Percentiles rank a stretch among this genome's conserved stretches.
Evolutionary conservation across 2,113 vertebrate genomes (phyloP).

Genomic region (Cettia cetti): DNA sequence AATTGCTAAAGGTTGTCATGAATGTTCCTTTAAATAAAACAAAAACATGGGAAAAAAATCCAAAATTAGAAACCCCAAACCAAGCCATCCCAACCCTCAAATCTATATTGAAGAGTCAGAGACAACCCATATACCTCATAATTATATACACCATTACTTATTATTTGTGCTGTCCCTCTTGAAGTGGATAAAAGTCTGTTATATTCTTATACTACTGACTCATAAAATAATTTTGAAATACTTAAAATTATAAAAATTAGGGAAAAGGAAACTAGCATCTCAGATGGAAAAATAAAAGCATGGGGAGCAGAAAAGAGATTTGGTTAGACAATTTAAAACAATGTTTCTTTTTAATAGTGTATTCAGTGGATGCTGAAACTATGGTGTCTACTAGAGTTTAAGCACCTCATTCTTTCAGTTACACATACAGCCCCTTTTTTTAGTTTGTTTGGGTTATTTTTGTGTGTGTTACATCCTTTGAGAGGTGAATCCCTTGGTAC

Average conservation of each 20-base stretch:
- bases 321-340: not conserved
- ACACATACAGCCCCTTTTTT: not conserved
- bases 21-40: not conserved
- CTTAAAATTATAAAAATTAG: not conserved
- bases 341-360: not conserved
- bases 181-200: not conserved
- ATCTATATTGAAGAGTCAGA: not conserved
- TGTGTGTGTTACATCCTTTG: not conserved
- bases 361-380: not conserved
- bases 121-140: not conserved
- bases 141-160: not conserved
- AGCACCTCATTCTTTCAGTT: not conserved
- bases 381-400: not conserved
- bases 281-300: not conserved
- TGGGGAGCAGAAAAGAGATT: not conserved
- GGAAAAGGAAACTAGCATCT: not conserved
- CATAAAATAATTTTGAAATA: not conserved
- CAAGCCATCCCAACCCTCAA: not conserved
- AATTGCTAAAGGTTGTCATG: not conserved
- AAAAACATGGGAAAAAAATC: not conserved
- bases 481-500: not conserved
- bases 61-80: not conserved
- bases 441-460: not conserved
- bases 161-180: not conserved
- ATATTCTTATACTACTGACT: not conserved